Evolutionary conservation across 2,888 invertebrate genomes (phyloP).

Genomic region (Arrhopalites spinosus): DNA sequence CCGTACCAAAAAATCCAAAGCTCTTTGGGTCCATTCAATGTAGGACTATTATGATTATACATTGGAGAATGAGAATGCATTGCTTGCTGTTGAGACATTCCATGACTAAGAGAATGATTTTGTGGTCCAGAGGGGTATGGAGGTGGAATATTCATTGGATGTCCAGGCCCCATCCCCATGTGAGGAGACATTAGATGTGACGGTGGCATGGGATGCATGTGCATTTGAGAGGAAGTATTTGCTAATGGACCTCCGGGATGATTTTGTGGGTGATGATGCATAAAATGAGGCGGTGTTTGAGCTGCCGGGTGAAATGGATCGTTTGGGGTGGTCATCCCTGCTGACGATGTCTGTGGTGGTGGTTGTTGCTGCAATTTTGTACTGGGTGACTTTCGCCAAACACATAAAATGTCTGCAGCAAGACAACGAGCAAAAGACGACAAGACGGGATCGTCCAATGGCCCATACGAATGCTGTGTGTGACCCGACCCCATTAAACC

Average conservation of each 20-base stretch:
- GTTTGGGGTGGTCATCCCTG: slow-evolving; percentile 39
- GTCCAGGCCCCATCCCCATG: slow-evolving; percentile 43
- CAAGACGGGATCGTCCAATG: slow-evolving; percentile 87
- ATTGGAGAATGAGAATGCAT: slow-evolving; percentile 37
- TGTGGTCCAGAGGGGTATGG: slow-evolving; percentile 59
- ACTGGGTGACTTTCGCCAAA: slow-evolving; percentile 89
- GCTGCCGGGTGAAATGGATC: slow-evolving; percentile 50
- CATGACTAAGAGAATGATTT: slow-evolving; percentile 59
- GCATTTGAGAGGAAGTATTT: slow-evolving; percentile 35
- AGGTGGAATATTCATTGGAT: slow-evolving; percentile 58
- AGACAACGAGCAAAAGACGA: slow-evolving; percentile 89
- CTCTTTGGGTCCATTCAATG: slow-evolving; percentile 88
- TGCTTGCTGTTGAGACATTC: slow-evolving; percentile 67
- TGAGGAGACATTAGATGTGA: slow-evolving; percentile 42
- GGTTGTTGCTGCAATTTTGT: slow-evolving; percentile 41
- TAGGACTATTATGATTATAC: slow-evolving; percentile 61
- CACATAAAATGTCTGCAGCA: slow-evolving; percentile 93
- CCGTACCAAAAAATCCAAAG: slow-evolving; percentile 99
- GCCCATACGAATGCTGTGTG: slow-evolving; percentile 64
- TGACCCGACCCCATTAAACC: slow-evolving; percentile 62
- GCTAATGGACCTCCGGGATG: slow-evolving; percentile 27
- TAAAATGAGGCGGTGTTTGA: slow-evolving; percentile 50
- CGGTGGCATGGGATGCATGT: slow-evolving; percentile 46
- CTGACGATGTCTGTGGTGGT: slow-evolving; percentile 20
- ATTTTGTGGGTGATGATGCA: slow-evolving; percentile 44